These are phyloP conservation scores for Glaucidium brasilianum DNA, from an alignment of 2,113 vertebrate species.

Conservation along the genomic window DNA sequence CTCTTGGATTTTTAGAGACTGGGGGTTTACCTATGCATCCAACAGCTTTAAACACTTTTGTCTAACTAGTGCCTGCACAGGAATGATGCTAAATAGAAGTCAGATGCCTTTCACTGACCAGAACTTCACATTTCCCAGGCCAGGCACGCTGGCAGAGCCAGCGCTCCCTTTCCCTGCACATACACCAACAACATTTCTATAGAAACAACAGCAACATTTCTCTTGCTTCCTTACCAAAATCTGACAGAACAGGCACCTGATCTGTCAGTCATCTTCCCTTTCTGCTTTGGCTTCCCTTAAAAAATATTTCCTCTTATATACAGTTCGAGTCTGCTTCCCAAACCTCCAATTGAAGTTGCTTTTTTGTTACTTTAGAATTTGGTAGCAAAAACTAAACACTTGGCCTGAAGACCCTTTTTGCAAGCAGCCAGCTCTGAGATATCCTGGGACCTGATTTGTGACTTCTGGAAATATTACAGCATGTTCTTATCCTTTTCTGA, in stretches of 20 bases:
- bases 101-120: neutral
- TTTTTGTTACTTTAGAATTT: neutral
- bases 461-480: neutral
- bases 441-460: neutral
- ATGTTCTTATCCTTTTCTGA: rapidly evolving
- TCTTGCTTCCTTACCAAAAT: neutral
- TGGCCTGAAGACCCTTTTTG: neutral
- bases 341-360: neutral
- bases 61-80: neutral
- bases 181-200: neutral
- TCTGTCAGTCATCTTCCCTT: neutral
- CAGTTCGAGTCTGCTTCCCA: neutral
- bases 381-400: neutral
- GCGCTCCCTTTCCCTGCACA: rapidly evolving
- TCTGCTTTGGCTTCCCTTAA: neutral
- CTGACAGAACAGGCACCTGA: neutral
- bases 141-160: neutral
- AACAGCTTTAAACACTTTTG: neutral
- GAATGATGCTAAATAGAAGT: neutral
- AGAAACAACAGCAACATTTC: neutral
- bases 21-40: neutral
- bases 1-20: neutral
- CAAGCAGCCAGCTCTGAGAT: neutral
- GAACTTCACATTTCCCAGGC: neutral
- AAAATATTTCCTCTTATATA: neutral